Evolutionary conservation across 2,888 invertebrate genomes (phyloP).

Genomic region (Plagodis pulveraria): DNA sequence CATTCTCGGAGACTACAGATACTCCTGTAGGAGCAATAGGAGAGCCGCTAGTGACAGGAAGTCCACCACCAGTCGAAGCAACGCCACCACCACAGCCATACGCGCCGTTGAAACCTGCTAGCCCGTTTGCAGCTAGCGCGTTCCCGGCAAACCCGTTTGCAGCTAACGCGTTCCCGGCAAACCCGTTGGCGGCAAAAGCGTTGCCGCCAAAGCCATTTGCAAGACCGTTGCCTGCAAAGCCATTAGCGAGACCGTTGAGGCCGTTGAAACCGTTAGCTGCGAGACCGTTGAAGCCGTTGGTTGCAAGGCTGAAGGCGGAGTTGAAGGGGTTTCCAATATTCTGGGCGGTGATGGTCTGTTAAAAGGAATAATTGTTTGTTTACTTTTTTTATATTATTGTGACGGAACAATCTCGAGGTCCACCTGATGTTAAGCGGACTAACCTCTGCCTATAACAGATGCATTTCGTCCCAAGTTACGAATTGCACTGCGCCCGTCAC

Average conservation of each 20-base stretch:
- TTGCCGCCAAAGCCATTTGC: slow-evolving; percentile 6
- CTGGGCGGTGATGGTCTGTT: slow-evolving; percentile 44
- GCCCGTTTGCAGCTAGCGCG: not conserved
- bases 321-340: slow-evolving; percentile 9
- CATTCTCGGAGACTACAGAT: slow-evolving; percentile 49
- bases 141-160: slow-evolving; percentile 6
- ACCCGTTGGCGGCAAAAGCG: slow-evolving; percentile 9
- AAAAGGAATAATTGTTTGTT: not conserved
- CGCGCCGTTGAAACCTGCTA: slow-evolving; percentile 12
- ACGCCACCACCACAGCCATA: slow-evolving; percentile 33
- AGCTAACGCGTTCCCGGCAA: slow-evolving; percentile 2
- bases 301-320: slow-evolving; percentile 11
- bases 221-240: slow-evolving; percentile 5
- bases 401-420: too few species aligned
- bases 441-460: too few species aligned
- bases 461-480: too few species aligned
- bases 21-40: slow-evolving; percentile 43
- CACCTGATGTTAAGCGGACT: too few species aligned
- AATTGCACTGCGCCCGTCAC: too few species aligned
- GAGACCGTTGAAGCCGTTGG: slow-evolving; percentile 33
- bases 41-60: slow-evolving; percentile 19
- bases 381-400: too few species aligned
- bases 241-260: slow-evolving; percentile 4
- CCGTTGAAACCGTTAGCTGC: slow-evolving; percentile 29
- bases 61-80: slow-evolving; percentile 40